Base-by-base conservation (phyloP, 2,888 invertebrate species). In the Parasteatoda lunata region DNA sequence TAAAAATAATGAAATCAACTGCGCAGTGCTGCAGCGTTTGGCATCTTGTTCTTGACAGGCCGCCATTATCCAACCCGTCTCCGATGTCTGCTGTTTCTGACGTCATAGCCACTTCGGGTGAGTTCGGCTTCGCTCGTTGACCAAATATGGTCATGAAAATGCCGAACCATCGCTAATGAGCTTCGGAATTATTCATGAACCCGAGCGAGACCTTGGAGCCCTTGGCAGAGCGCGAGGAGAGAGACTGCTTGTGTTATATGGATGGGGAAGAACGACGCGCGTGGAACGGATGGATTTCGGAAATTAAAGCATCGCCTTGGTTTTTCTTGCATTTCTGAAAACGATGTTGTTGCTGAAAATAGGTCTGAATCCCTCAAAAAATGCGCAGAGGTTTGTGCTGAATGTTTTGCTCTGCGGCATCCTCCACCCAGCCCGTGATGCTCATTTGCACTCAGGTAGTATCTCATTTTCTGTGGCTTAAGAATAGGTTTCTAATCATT, bases 121-220 rank as follows among this genome's bases (percentile, higher is more conserved):
- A 59, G 77, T 73, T 88, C 88, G 88, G 88, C 65, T 77, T 51
- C 51, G 49, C 51, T 88, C 88, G 88, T 71, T 88, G 77, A 77
- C 88, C 88, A 84, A 64, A 88, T 88, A 88, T 88, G 88, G 88
- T 82, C 88, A 88, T 69, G 79, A 88, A 77, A 87, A 77, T 66
- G 71, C 82, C 80, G 80, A 82, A 75, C 73, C 71, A 47, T 52
- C 85, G 77, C 68, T 75, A 77, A 75, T 66, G 85, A 64, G 69
- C 59, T 66, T 82, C 86, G 81, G 86, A 81, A 82, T 87, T 82
- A 87, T 87, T 77, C 81, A 84, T 78, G 84, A 84, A 72, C 49
- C 79, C 47, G 77, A 59, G 11, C 59, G 76, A 86, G 85, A 80
- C 85, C 85, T 86, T 86, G 85, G 80, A 77, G 47, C 76, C 85